Conservation (phyloP, 2,888 invertebrate genomes). For the Dolichomitus sp. region DNA sequence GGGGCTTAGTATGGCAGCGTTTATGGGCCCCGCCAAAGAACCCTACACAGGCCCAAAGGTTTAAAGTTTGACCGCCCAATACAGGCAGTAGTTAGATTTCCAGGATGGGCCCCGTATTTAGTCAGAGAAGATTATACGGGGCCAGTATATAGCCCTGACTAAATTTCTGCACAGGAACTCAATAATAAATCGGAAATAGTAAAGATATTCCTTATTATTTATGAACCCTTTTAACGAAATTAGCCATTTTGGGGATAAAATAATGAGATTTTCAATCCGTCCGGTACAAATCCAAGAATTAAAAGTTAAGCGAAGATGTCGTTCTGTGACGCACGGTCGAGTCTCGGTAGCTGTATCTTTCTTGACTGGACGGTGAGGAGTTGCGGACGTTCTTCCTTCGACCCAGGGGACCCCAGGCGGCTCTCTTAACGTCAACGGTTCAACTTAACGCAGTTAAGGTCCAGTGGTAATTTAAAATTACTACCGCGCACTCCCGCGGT, state of each 20-base stretch:
- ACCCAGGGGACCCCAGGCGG: constrained; percentile 33
- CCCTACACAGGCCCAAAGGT: too few relatives aligned
- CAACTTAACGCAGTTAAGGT: constrained; percentile 67
- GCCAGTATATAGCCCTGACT: too few relatives aligned
- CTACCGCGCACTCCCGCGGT: constrained; percentile 50
- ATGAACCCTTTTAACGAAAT: neutral
- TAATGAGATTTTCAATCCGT: constrained; percentile 7
- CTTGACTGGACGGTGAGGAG: neutral
- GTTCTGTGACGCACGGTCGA: constrained; percentile 44
- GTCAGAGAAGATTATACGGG: too few relatives aligned
- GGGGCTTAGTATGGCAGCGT: too few relatives aligned
- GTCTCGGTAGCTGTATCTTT: constrained; percentile 15
- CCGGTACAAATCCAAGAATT: constrained; percentile 39
- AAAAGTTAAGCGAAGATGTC: constrained; percentile 63
- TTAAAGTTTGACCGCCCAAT: too few relatives aligned
- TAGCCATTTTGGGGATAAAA: neutral
- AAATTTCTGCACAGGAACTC: too few relatives aligned
- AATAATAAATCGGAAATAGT: too few relatives aligned
- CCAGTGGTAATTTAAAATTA: constrained; percentile 68
- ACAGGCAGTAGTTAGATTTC: too few relatives aligned
- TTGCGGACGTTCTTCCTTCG: constrained; percentile 41
- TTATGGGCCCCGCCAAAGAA: too few relatives aligned
- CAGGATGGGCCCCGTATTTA: too few relatives aligned
- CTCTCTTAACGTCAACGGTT: constrained; percentile 57
- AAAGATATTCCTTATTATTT: too few relatives aligned